Conservation (phyloP, 2,797 vertebrate genomes). For the Xiphorhynchus erythropygius region DNA sequence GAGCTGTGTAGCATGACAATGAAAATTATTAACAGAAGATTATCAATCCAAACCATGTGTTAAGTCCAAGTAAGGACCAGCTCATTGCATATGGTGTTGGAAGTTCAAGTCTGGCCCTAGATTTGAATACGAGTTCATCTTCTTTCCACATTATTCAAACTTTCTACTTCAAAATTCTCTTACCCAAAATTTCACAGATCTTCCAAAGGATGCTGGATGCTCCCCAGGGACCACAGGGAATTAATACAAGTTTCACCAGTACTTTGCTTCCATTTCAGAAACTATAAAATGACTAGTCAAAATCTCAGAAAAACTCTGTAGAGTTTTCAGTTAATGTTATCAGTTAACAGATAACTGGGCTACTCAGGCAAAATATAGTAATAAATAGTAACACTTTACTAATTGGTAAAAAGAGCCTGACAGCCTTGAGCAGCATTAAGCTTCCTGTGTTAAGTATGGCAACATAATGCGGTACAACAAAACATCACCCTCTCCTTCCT, state of each 20-base stretch:
- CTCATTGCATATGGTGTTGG: neutral
- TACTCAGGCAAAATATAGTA: neutral
- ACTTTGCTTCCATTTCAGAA: neutral
- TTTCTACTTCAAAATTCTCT: neutral
- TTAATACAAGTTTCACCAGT: neutral
- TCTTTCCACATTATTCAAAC: neutral
- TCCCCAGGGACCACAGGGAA: neutral
- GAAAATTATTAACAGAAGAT: neutral
- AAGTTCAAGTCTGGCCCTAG: neutral
- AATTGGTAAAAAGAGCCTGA: neutral
- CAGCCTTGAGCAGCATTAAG: neutral
- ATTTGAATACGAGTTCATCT: neutral
- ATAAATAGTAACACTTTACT: neutral
- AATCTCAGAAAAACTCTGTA: neutral
- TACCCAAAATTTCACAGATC: neutral
- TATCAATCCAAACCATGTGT: neutral
- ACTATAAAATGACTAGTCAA: neutral
- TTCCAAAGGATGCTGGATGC: neutral
- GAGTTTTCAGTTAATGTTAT: neutral
- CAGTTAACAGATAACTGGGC: neutral
- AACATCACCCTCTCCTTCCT: neutral
- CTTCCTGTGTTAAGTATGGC: neutral
- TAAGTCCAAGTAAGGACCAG: neutral
- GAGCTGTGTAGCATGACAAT: neutral
- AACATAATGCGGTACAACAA: neutral